Base-by-base conservation (phyloP, 1,140 invertebrate genomes). In the Adelges cooleyi region DNA sequence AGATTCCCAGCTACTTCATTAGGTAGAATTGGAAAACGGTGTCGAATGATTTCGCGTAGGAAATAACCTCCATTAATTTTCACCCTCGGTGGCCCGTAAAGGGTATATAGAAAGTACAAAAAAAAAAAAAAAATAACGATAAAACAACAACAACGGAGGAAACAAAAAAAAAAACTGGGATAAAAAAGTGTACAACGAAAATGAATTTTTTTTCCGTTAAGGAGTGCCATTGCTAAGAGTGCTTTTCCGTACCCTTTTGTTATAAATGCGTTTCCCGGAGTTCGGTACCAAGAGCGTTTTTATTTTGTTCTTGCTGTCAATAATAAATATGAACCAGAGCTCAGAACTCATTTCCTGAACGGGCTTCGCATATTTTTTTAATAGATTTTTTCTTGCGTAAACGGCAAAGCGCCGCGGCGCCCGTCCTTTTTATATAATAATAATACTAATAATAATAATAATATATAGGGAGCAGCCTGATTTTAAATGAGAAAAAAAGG, bases 121-220 rank as follows among this genome's bases (percentile, higher is more conserved):
- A 50, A 50, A 27, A 23, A 50, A 50, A 50, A 50, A 46, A 50
- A 59, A 33, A 33, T 33, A 33, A 62, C 56, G 56, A 62, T 62
- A 62, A 62, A 62, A 62, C 56, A 62, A 62, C 56, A 62, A 62
- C 56, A 62, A 62, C 40, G 40, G 54, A 62, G 56, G 56, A 62
- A 62, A 48, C 56, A 33, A 29, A 48, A 62, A 38, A 48, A 62
- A 46, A 62, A 36, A n/a, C n/a, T n/a, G 52, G 20, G 20, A 54
- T n/a, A 56, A 42, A 56, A 44, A 56, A 25, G 53, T 27, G n/a
- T n/a, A n/a, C n/a, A n/a, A 33, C 29, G 56, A 62, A 62, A 62
- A 62, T 62, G 56, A 62, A 62, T 62, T 62, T 62, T n/a, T 59
- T 62, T 62, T 18, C 56, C 56, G 56, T 62, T 62, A 62, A 62